Conservation (phyloP, 2,888 invertebrate species). For the Drosophila neotestacea region DNA sequence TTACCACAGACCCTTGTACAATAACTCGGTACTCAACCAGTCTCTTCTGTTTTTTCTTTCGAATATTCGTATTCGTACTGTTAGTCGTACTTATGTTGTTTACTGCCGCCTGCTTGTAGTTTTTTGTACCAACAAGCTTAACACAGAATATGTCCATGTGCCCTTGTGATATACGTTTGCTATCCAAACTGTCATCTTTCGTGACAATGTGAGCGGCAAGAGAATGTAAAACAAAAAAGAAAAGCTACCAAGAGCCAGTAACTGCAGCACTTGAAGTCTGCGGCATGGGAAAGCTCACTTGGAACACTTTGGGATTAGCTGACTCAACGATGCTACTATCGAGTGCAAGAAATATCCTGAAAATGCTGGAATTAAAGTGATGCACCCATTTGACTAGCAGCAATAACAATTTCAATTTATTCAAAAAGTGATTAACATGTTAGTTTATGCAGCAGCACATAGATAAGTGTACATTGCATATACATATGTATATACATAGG, state of each 20-base stretch:
- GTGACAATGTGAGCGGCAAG: constrained; percentile 50
- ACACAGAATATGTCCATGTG: constrained; percentile 57
- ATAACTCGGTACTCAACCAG: constrained; percentile 46
- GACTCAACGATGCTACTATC: constrained; percentile 33
- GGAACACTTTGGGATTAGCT: constrained; percentile 46
- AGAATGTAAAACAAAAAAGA: constrained; percentile 10
- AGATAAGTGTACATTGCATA: background rate
- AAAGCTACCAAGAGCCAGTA: constrained; percentile 48
- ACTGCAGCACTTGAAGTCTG: constrained; percentile 53
- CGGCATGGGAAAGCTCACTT: constrained; percentile 50
- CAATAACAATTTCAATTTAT: constrained; percentile 52
- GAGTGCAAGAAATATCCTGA: constrained; percentile 21
- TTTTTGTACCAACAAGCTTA: constrained; percentile 53
- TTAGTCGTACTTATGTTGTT: constrained; percentile 42
- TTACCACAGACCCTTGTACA: constrained; percentile 41
- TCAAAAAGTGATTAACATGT: constrained; percentile 50
- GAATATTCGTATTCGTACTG: constrained; percentile 12
- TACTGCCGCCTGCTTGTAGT: constrained; percentile 61
- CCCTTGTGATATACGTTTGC: constrained; percentile 66
- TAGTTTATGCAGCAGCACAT: constrained; percentile 24
- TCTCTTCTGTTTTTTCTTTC: constrained; percentile 3
- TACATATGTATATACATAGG: background rate
- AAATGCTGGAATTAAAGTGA: constrained; percentile 25
- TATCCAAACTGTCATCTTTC: constrained; percentile 72
- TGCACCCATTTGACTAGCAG: constrained; percentile 44